These are phyloP conservation scores for Rhagologus leucostigma DNA, from an alignment of 2,113 vertebrate species.

Conservation along the genomic window DNA sequence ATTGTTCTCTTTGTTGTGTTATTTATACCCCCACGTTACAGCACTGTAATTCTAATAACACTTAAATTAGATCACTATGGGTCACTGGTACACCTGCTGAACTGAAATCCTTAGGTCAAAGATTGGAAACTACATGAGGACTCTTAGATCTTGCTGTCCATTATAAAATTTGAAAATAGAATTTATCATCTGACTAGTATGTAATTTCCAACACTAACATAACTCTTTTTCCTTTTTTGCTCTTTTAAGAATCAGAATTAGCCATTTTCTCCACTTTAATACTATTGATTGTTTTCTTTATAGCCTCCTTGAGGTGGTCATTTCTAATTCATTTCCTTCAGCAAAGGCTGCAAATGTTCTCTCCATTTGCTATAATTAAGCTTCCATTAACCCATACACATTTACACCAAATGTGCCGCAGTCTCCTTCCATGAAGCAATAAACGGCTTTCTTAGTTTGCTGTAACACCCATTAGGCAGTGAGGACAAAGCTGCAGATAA, in stretches of 20 bases:
- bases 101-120: not conserved
- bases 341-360: not conserved
- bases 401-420: not conserved
- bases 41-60: not conserved
- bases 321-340: not conserved
- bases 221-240: not conserved
- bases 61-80: not conserved
- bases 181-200: not conserved
- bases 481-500: not conserved
- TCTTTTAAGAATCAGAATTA: not conserved
- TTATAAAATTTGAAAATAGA: not conserved
- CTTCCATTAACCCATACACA: constrained; percentile 17
- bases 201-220: not conserved
- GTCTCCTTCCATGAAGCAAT: not conserved
- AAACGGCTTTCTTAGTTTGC: not conserved
- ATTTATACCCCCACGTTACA: not conserved
- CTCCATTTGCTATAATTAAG: constrained; percentile 39
- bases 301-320: not conserved
- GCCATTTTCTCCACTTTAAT: not conserved
- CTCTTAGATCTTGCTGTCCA: not conserved
- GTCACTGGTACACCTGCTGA: not conserved
- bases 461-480: not conserved
- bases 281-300: constrained; percentile 27
- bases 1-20: constrained; percentile 42
- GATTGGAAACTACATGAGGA: not conserved